phyloP scores from a whole-genome alignment of 2,888 invertebrate species.

The Euplagia quadripunctaria region DNA sequence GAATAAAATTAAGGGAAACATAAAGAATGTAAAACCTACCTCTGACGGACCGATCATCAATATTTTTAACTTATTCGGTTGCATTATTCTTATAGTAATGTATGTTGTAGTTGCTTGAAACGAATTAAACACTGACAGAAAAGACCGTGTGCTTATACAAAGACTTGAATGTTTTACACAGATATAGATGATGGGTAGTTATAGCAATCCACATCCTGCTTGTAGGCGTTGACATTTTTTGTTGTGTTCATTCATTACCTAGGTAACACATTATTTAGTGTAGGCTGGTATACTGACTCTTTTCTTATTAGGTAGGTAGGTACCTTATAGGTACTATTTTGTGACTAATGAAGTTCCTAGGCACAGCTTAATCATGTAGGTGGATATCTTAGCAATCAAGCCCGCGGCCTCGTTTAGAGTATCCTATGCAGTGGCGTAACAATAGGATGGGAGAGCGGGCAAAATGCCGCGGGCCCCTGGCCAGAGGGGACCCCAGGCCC shows the following conservation, averaged over 20 bases:
- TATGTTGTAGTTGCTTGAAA: not conserved
- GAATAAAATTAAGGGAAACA: conserved; percentile 7
- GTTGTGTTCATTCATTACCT: conserved; percentile 49
- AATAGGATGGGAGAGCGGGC: too few relatives aligned
- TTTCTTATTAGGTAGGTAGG: not conserved
- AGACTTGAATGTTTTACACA: not conserved
- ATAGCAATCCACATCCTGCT: not conserved
- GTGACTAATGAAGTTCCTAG: not conserved
- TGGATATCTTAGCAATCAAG: too few relatives aligned
- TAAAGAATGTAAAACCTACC: conserved; percentile 63
- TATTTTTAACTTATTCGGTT: conserved; percentile 84
- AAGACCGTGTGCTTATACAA: not conserved
- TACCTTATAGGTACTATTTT: not conserved
- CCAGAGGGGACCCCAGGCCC: too few relatives aligned
- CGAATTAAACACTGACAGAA: not conserved
- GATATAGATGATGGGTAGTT: not conserved
- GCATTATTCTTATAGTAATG: conserved; percentile 58
- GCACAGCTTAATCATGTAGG: not conserved
- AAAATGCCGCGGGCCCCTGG: too few relatives aligned
- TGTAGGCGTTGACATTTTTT: not conserved
- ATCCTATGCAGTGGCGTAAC: too few relatives aligned
- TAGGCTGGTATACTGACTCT: not conserved
- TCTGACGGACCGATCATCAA: conserved; percentile 86
- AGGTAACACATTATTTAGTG: conserved; percentile 37
- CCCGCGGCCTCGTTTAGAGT: too few relatives aligned